Base-by-base conservation (phyloP, 2,888 invertebrate species). In the Ecdyonurus torrentis region DNA sequence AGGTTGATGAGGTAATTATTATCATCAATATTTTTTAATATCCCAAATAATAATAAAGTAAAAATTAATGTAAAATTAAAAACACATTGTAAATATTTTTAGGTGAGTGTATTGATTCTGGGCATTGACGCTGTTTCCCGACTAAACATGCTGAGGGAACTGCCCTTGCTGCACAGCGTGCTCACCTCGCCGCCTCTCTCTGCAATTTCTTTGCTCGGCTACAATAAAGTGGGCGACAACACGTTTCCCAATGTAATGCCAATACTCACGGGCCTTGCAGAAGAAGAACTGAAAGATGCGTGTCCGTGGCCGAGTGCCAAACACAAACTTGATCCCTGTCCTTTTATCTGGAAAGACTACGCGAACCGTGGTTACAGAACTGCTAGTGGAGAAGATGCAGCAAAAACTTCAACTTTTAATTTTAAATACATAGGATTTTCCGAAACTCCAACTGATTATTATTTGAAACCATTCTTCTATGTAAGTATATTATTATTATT, bases 181-280 rank as follows among this genome's bases (percentile, higher is more conserved):
- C 37, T 37, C 7, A 82, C 79, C 68, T 76, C 91, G 61, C 74
- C 81, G 19, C 66, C 72, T 59, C 76, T 88, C 65, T 79, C 80
- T 18, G 85, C 86, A 52, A 79, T 89, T 61, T 91, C 91, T 72
- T 78, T 96, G 72, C 74, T 86, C 67, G 96, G 95, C 2, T 94
- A 91, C 74, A 93, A 90, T 72, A 96, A 95, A 79, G 88, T 96
- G 7, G 96, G 85, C 1, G 95, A 95, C 74, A 96, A 95, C 73
- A 95, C 95, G 0, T 94, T 89, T 72, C 92, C 93, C 0, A 96
- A 96, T 74, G 73, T 96, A 64, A 82, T 89, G 7, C 89, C 95
- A 0, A 80, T 91, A 66, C 76, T 94, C 15, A 83, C 85, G 5
- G 94, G 94, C 0, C 72, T 85, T 58, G 81, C 79, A 55, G 83